Percentiles rank a stretch among this genome's conserved stretches.
Evolutionary conservation across 2,797 vertebrate species (phyloP).

Genomic region (Neopelma chrysocephalum): DNA sequence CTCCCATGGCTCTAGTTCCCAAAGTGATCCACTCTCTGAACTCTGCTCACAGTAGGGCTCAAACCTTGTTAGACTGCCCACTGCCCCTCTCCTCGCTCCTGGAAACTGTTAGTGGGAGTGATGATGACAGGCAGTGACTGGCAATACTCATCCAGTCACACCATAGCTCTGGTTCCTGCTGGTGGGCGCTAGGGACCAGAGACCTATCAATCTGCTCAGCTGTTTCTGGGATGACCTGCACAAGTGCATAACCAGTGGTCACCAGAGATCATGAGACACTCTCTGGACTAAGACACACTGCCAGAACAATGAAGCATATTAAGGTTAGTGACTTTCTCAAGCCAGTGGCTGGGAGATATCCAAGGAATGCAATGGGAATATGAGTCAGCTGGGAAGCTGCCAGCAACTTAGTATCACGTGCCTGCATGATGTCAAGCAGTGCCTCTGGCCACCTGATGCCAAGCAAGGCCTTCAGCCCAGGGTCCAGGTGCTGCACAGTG

Average conservation of each 20-base stretch:
- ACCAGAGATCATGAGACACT: constrained; percentile 32
- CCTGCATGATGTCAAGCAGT: background rate
- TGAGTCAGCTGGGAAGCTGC: constrained; percentile 53
- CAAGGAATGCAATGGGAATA: constrained; percentile 68
- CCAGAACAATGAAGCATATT: constrained; percentile 47
- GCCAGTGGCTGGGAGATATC: constrained; percentile 60
- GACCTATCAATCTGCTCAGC: background rate
- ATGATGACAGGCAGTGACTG: background rate
- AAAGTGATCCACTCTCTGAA: background rate
- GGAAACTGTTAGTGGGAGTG: background rate
- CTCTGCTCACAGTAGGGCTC: background rate
- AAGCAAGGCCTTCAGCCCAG: background rate
- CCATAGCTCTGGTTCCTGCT: background rate
- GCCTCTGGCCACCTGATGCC: constrained; percentile 20
- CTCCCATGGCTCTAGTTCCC: background rate
- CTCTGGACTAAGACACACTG: background rate
- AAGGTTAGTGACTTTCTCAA: constrained; percentile 65
- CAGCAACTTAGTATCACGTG: constrained; percentile 52
- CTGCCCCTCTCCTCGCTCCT: background rate
- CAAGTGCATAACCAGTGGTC: background rate
- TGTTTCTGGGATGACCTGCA: constrained; percentile 2
- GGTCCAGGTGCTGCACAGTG: background rate
- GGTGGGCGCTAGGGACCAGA: background rate
- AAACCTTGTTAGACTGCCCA: background rate
- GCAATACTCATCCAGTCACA: background rate